Evolutionary conservation across 2,113 vertebrate genomes (phyloP), one percentile per base, ranked within the genome.

Genomic region (Trematomus loennbergii): DNA sequence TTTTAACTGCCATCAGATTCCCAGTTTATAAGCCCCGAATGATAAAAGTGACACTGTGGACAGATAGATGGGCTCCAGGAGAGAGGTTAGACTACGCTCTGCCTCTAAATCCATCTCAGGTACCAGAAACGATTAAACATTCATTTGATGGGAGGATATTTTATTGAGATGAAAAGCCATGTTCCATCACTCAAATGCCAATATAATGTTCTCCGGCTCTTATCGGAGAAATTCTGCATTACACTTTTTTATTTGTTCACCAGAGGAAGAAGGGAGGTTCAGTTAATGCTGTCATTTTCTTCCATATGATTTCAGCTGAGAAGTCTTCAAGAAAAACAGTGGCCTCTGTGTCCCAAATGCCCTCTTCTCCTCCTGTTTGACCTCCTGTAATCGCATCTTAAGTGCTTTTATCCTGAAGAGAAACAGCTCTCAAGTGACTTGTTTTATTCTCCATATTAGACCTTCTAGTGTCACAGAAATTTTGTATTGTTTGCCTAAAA

Each of bases 1-100:
- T 84, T 87, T 79, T 78, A 61, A 54, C 45, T 68, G 72, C 81
- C 60, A 55, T 84, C 83, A 76, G 74, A 86, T 57, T 82, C 66
- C 60, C 71, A 68, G 72, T 90, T 88, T 88, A 60, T 88, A 82
- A 69, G 49, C 60, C 40, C 75, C 0, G 53, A 80, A 62, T 84
- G 78, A 78, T 82, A 62, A 70, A 87, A 61, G 33, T 80, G 84
- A 63, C 79, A 71, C 65, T 9, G 59, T 29, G 78, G 68, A 62
- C 18, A 62, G 76, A 83, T 75, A 45, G 59, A 61, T 48, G 22
- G 10, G 48, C 46, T 70, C 29, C 29, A 29, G 36, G 3, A n/a
- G 45, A 59, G 16, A 45, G 46, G 5, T 68, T 16, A 54, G 61
- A 36, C 46, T 61, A 4, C 29, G 29, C 29, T 29, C 29, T 29